Base-by-base conservation (phyloP, 2,888 invertebrate genomes). In the Deilephila elpenor region DNA sequence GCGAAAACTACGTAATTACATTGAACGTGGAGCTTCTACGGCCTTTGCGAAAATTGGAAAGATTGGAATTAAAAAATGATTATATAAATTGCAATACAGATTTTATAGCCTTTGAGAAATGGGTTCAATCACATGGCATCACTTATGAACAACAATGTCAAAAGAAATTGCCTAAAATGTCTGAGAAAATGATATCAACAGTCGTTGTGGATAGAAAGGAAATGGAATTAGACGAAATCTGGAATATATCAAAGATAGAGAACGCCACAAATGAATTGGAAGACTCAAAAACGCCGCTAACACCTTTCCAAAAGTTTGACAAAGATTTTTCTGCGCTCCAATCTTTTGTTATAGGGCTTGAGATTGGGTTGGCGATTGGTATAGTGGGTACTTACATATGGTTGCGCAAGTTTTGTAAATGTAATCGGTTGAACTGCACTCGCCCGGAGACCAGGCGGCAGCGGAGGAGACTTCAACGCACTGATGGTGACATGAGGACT, bases 1-100 rank as follows among this genome's bases (percentile, higher is more conserved):
- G 96, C 25, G 95, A 95, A 78, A 97, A 97, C 82, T 95, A 95
- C 77, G 87, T 96, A 76, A 91, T 95, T 19, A 93, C 95, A 5
- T 76, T 96, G 0, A 93, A 89, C 72, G 81, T 91, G 0, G 92
- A 93, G 34, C 90, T 95, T 0, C 87, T 96, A 5, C 84, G 91
- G 72, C 91, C 94, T 0, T 81, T 96, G 62, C 86, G 85, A 1
- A 94, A 93, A 76, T 82, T 96, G 70, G 90, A 94, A 73, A 85
- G 91, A 71, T 80, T 96, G 56, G 94, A 95, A 80, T 83, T 96
- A 1, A 88, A 93, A 34, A 95, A 94, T 76, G 96, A 96, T 78
- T 95, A 94, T 74, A 95, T 95, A 87, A 91, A 93, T 73, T 96
- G 96, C 82, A 95, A 94, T 79, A 85, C 87, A 0, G 89, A 92